Evolutionary conservation across 1,140 invertebrate genomes (phyloP), one percentile per base, ranked within the genome.

Genomic region (Drosophila jambulina): DNA sequence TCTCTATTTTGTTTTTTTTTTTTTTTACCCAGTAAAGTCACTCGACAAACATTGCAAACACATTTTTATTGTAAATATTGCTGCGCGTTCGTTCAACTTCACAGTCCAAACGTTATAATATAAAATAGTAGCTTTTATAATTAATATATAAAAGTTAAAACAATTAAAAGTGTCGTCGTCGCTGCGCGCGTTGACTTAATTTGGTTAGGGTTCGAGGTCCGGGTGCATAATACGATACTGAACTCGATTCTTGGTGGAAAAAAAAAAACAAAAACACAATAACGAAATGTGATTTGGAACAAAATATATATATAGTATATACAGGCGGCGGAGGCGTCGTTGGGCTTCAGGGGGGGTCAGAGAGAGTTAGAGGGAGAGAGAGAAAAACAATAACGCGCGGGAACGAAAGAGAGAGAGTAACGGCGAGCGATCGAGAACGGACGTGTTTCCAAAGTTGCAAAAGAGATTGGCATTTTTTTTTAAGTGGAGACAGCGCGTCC

Each of bases 391-490:
- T 38, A 69, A 56, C 15, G 53, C 53, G 25, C 74, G 43, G 15
- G 21, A 34, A 43, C 45, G 48, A 45, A 36, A 53, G 40, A 63
- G 58, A 53, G 65, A 71, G 45, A 62, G 56, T 32, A 36, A 17
- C 42, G 29, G 21, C 57, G 38, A 63, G 46, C 61, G 51, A 76
- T 45, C 60, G 58, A 68, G 61, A 81, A 59, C 51, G 74, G 58
- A 65, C 61, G 76, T 56, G 34, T 67, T 53, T 53, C 59, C 65
- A 63, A 58, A 60, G 75, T 63, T 72, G 64, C 49, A 75, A 60
- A 79, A 75, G 65, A 82, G 70, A 70, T 75, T 82, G 75, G 49
- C 63, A 67, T 87, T 67, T n/a, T 36, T 45, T 86, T 21, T 46
- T 51, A 86, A 86, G 83, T 80, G 80, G 51, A 69, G 51, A 65